These are phyloP conservation scores for Junonia oenone DNA, from an alignment of 2,888 invertebrate genomes.

Conservation along the genomic window DNA sequence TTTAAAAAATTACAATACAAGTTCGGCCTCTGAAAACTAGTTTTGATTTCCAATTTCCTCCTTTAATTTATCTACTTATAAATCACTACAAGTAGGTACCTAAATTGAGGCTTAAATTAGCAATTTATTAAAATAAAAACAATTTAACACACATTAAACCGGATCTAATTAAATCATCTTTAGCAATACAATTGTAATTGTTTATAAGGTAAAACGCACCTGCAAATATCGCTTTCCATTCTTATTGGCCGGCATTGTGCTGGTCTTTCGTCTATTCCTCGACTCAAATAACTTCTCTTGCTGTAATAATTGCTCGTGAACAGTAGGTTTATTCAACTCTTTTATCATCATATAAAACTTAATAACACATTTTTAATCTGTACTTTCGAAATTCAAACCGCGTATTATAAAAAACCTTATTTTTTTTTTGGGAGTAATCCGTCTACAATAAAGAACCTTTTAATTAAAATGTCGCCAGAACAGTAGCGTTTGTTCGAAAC, in stretches of 20 bases:
- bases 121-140: too few species aligned
- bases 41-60: too few species aligned
- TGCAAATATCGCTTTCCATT: slow-evolving; percentile 57
- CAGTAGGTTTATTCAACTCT: slow-evolving; percentile 54
- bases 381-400: not conserved
- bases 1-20: too few species aligned
- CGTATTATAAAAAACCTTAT: not conserved
- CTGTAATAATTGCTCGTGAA: slow-evolving; percentile 59
- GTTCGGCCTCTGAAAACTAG: too few species aligned
- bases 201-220: slow-evolving; percentile 46
- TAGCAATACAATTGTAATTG: too few species aligned
- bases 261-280: slow-evolving; percentile 46
- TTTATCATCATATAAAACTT: slow-evolving; percentile 51
- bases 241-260: slow-evolving; percentile 46
- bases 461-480: slow-evolving; percentile 5
- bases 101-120: too few species aligned
- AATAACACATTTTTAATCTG: slow-evolving; percentile 2
- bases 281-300: slow-evolving; percentile 48
- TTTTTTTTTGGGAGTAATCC: too few species aligned
- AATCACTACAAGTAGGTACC: too few species aligned
- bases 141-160: too few species aligned
- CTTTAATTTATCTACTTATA: too few species aligned
- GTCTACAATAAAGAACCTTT: not conserved
- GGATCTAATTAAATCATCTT: too few species aligned
- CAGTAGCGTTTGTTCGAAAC: slow-evolving; percentile 20